These are phyloP conservation scores for Danio kyathit DNA, from an alignment of 2,797 vertebrate genomes.

Conservation along the genomic window DNA sequence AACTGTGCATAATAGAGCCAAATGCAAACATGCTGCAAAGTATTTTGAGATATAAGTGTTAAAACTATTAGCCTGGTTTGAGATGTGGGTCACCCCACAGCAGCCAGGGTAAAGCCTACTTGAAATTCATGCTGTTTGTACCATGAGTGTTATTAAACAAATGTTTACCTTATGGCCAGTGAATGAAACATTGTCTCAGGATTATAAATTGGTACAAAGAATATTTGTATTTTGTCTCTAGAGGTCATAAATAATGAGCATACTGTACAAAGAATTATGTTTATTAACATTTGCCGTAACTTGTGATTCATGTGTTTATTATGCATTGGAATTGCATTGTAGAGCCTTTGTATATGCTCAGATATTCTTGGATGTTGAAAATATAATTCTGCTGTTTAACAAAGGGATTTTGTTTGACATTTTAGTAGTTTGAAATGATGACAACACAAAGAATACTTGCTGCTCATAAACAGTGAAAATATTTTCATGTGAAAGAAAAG, in stretches of 20 bases:
- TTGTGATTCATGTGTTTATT: no score
- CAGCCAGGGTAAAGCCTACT: constrained; percentile 42
- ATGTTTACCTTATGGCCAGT: neutral
- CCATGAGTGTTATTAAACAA: constrained; percentile 64
- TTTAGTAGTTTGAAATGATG: no score
- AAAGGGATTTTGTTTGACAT: no score
- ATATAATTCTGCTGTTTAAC: no score
- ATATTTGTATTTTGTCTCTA: neutral
- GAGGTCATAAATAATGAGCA: constrained; percentile 6
- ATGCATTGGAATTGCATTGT: no score
- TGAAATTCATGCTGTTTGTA: constrained; percentile 42
- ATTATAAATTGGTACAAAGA: constrained; percentile 18
- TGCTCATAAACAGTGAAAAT: no score
- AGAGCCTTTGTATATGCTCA: no score
- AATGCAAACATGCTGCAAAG: constrained; percentile 18
- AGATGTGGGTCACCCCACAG: constrained; percentile 7
- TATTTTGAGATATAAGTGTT: constrained; percentile 25
- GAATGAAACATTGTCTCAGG: constrained; percentile 38
- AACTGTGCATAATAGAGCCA: constrained; percentile 7
- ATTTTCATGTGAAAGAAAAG: no score
- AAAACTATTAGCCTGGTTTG: neutral
- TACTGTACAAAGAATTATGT: no score
- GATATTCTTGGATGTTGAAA: no score
- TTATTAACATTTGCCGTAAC: no score
- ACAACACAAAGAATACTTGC: no score